phyloP scores from a whole-genome alignment of 2,888 invertebrate species.

The Andrena camellia region DNA sequence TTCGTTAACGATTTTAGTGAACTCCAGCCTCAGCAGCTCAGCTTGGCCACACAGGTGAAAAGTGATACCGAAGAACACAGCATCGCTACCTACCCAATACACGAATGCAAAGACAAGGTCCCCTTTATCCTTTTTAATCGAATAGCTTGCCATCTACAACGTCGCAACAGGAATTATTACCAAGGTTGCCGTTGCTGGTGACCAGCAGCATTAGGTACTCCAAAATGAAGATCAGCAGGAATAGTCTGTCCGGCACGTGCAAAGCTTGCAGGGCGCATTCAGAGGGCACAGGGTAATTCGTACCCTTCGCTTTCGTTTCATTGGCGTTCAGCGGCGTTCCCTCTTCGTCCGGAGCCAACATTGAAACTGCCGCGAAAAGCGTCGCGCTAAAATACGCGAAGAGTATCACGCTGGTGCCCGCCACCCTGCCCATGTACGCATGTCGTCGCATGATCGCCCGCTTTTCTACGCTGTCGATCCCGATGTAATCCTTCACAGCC shows the following conservation, averaged over 20 bases:
- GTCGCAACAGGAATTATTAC: neutral
- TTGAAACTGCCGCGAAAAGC: neutral
- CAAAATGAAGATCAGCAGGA: neutral
- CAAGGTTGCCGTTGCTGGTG: slow-evolving; percentile 6
- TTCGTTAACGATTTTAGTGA: slow-evolving; percentile 8
- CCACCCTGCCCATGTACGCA: slow-evolving; percentile 2
- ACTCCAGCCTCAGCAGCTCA: slow-evolving; percentile 68
- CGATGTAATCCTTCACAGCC: slow-evolving; percentile 17
- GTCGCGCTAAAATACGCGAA: slow-evolving; percentile 3
- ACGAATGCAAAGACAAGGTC: neutral
- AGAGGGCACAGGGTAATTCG: slow-evolving; percentile 12
- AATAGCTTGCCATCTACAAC: neutral
- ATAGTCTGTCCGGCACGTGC: neutral
- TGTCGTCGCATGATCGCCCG: slow-evolving; percentile 16
- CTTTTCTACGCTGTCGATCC: neutral
- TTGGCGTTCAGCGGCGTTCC: neutral
- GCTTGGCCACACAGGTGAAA: slow-evolving; percentile 82
- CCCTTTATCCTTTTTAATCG: neutral
- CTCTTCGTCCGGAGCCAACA: neutral
- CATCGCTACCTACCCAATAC: slow-evolving; percentile 68
- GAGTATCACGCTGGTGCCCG: neutral
- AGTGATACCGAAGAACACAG: slow-evolving; percentile 76
- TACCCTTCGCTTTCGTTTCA: neutral
- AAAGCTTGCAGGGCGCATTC: neutral
- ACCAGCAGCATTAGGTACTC: neutral